Evolutionary conservation across 2,888 invertebrate genomes (phyloP), one percentile per base, ranked within the genome.

Genomic region (Sinodicranocentrus sp.): DNA sequence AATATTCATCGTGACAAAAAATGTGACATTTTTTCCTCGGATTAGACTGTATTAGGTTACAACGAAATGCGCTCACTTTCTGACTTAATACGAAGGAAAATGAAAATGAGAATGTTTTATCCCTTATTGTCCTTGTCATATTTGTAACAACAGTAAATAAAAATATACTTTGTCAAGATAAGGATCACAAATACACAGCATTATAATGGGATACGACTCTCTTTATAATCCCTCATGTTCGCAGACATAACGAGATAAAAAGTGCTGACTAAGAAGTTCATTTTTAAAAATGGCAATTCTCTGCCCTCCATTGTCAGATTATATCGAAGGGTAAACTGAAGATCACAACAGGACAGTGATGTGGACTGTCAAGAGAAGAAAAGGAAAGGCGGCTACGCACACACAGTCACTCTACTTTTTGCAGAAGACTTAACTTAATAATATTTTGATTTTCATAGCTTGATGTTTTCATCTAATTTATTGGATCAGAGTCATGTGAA

Each of bases 391-490:
- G 79, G 80, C 80, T 80, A 43, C 19, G 28, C 26, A 6, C 17
- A 71, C 15, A 48, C n/a, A n/a, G n/a, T 48, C 48, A 48, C 15
- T 19, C 6, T 21, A 54, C 39, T 19, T n/a, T 26, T 26, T 33
- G 65, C 43, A 59, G 54, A 19, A 25, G 26, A 19, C 61, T 65
- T 71, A 73, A 73, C 72, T 65, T 67, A 72, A 67, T 80, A 80
- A 72, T 80, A 80, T 80, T 80, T 80, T 80, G 80, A 80, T 80
- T 80, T 80, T 73, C 72, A n/a, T n/a, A 73, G 48, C 73, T 73
- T 80, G 80, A 80, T 80, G 73, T 80, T 80, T 73, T 80, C 73
- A 80, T 80, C 72, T 80, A 80, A 80, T 80, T 80, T 80, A 80
- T 80, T 73, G 65, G 72, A 72, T 80, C 80, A 80, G 67, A 80